Evolutionary conservation across 2,797 vertebrate species (phyloP).

Genomic region (Lacerta viridis): DNA sequence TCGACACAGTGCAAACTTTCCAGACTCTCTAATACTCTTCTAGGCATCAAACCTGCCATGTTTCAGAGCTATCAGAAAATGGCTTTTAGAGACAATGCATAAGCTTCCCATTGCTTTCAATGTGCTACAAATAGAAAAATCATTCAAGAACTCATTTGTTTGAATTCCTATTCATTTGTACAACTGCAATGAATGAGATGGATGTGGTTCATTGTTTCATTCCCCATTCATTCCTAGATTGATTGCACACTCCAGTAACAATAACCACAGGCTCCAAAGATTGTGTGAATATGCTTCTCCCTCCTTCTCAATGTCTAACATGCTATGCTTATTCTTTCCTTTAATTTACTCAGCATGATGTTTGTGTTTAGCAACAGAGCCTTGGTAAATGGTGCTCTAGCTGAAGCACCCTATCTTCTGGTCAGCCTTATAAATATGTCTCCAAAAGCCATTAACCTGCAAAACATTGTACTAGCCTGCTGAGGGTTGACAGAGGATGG

Average conservation of each 20-base stretch:
- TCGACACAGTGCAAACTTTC: not conserved
- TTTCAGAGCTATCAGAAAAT: not conserved
- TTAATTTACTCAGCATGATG: not conserved
- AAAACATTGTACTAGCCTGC: too few relatives aligned
- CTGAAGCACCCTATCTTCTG: not conserved
- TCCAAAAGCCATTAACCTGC: too few relatives aligned
- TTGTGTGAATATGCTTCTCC: not conserved
- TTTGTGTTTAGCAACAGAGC: not conserved
- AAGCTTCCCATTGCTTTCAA: not conserved
- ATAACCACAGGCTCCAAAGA: not conserved
- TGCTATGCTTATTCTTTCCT: not conserved
- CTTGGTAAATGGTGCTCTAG: not conserved
- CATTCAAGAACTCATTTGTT: slow-evolving; percentile 8
- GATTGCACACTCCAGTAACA: not conserved
- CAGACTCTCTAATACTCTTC: not conserved
- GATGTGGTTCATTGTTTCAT: too few relatives aligned
- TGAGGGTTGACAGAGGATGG: too few relatives aligned
- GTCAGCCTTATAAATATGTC: too few relatives aligned
- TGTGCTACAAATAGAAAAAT: not conserved
- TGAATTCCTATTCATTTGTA: not conserved
- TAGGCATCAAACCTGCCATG: too few relatives aligned
- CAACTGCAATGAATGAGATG: not conserved
- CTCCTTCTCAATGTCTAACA: not conserved
- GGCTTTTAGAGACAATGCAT: not conserved
- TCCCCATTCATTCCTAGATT: slow-evolving; percentile 6